Evolutionary conservation across 2,797 vertebrate species (phyloP), one percentile per base, ranked within the genome.

Genomic region (Sebastes itinus): DNA sequence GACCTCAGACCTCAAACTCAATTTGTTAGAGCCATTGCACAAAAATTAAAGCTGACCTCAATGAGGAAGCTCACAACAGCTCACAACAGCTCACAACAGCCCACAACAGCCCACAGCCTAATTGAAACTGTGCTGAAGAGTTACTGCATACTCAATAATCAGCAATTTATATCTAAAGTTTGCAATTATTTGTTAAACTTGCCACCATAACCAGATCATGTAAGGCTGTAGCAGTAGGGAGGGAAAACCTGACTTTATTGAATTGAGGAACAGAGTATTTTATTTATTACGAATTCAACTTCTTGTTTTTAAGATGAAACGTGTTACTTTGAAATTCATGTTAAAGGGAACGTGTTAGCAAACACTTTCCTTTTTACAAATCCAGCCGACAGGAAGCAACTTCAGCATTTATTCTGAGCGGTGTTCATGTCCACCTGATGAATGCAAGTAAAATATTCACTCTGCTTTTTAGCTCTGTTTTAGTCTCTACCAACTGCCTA

Each of bases 31-130:
- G 49, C 14, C 54, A 7, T 16, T 2, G 9, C 28, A 64, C 22
- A 68, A 63, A 42, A 14, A 35, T 70, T 13, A 35, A 35, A 7
- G 20, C 32, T 55, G 68, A 79, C 60, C 61, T 28, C 72, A 79
- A 66, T 22, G 71, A 75, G 72, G 76, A 79, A 83, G 54, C 35
- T 35, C 33, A 35, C 33, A 35, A 35, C 33, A 38, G 35, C 35
- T 70, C 30, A 32, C 38, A 38, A 32, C 38, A 38, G 7, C 30
- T 18, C 18, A 60, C 10, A 25, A 30, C 28, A 7, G 28, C 30
- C 55, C 28, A 32, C 38, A 38, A 38, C 32, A 67, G 16, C 55
- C 22, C 63, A 52, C 63, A 56, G 9, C 70, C 20, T 13, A 7
- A 14, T 8, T 49, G 8, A 67, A 63, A 62, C 23, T 66, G 22